These are phyloP conservation scores for Chondrosia reniformis DNA, from an alignment of 37 sponge, comb jelly and placozoan species.

Conservation along the genomic window DNA sequence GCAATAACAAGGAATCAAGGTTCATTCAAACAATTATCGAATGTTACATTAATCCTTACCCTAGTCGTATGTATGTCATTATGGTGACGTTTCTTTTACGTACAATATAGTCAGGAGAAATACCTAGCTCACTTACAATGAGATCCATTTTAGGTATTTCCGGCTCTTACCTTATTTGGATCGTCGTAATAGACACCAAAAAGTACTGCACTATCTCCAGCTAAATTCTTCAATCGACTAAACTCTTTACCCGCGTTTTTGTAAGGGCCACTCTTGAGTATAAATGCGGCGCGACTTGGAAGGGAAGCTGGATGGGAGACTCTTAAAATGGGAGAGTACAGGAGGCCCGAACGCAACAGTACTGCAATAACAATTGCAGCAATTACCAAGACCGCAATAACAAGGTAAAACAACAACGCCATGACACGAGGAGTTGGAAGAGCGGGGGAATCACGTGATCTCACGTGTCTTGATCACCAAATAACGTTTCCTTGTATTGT, in stretches of 20 bases:
- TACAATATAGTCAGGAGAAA: too few species aligned
- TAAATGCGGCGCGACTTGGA: constrained; percentile 55
- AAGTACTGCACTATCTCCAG: constrained; percentile 1
- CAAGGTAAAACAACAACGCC: neutral
- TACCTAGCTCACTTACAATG: too few species aligned
- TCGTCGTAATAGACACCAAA: constrained; percentile 78
- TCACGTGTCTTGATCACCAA: too few species aligned
- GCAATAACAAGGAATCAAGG: too few species aligned
- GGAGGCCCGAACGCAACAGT: constrained; percentile 41
- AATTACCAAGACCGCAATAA: constrained; percentile 2
- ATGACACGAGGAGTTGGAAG: too few species aligned
- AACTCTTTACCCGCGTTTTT: constrained; percentile 26
- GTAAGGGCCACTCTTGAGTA: constrained; percentile 60
- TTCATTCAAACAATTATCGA: too few species aligned
- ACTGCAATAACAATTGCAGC: constrained; percentile 12
- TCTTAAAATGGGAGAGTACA: constrained; percentile 53
- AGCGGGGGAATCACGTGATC: too few species aligned
- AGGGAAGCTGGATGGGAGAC: constrained; percentile 22
- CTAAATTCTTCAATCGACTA: constrained; percentile 6
- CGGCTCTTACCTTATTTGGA: constrained; percentile 74
- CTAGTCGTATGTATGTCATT: too few species aligned
- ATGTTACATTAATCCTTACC: too few species aligned
- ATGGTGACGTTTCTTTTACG: too few species aligned
- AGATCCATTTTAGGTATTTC: too few species aligned
- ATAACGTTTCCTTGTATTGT: too few species aligned